Base-by-base conservation (phyloP, 1,140 invertebrate species). In the Nylanderia fulva region DNA sequence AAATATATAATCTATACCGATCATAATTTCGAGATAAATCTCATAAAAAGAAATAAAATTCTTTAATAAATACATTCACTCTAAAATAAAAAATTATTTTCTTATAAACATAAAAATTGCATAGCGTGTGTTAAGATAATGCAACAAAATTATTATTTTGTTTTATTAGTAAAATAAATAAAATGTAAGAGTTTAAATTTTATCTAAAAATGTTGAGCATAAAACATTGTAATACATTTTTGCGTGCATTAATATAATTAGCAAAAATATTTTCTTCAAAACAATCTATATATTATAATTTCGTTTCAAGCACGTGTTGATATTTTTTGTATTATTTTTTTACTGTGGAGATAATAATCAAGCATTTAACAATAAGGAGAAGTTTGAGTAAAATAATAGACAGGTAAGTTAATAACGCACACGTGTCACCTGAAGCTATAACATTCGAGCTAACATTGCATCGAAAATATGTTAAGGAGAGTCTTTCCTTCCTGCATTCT, bases 401-500 rank as follows among this genome's bases (percentile, higher is more conserved):
- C 33, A 71, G 18, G 39, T 24, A 8, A 84, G 39, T 9, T 61
- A 45, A 48, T 4, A 5, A 21, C 29, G 29, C 13, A 18, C 48
- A 84, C 71, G 60, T 60, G 68, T 84, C 80, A 76, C 58, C 42
- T 84, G 80, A 29, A 29, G 18, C 36, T n/a, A n/a, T n/a, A n/a
- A n/a, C n/a, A n/a, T n/a, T n/a, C n/a, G n/a, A n/a, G n/a, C 48
- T 52, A 76, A 52, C 13, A 24, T 61, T 15, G 24, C 36, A n/a
- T 18, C 71, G 5, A 45, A 85, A 80, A 27, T 75, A 76, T 72
- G 42, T 77, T 77, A 77, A 15, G 24, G 24, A 15, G 8, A 21
- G 42, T 56, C 29, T 60, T 21, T 36, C 39, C 33, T 27, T 85
- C 75, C 75, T 61, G 74, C 36, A 85, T 85, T n/a, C 52, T 39